A percentile compares a stretch with the other conserved stretches of the same genome.
These are phyloP conservation scores for Diplodus sargus DNA, from an alignment of 2,797 vertebrate genomes.

Conservation along the genomic window DNA sequence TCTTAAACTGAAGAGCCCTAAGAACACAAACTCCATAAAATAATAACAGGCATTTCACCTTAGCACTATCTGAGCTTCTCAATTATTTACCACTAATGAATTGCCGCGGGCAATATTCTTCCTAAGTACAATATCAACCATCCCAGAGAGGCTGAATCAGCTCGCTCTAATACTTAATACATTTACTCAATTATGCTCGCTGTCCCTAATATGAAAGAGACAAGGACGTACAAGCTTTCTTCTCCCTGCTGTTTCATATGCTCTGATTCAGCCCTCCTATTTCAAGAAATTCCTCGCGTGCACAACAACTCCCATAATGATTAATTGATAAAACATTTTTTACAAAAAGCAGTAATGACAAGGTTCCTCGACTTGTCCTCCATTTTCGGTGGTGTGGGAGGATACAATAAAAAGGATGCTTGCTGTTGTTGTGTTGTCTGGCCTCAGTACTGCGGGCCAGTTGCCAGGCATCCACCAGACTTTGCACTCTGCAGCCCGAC, in stretches of 20 bases:
- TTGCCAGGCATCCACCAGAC: slow-evolving; percentile 46
- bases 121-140: slow-evolving; percentile 79
- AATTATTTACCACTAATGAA: slow-evolving; percentile 87
- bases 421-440: slow-evolving; percentile 33
- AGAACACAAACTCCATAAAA: slow-evolving; percentile 84
- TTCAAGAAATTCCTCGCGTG: slow-evolving; percentile 26
- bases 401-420: slow-evolving; percentile 44
- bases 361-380: slow-evolving; percentile 29
- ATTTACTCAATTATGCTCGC: slow-evolving; percentile 78
- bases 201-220: slow-evolving; percentile 66
- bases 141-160: slow-evolving; percentile 78
- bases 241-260: slow-evolving; percentile 28
- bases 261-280: slow-evolving; percentile 35
- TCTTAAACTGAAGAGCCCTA: slow-evolving; percentile 81
- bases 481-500: slow-evolving; percentile 38
- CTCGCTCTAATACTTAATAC: slow-evolving; percentile 80
- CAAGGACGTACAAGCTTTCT: slow-evolving; percentile 40
- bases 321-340: slow-evolving; percentile 47
- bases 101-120: slow-evolving; percentile 75
- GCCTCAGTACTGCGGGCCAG: slow-evolving; percentile 31
- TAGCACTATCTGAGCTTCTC: slow-evolving; percentile 75
- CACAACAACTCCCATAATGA: slow-evolving; percentile 16
- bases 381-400: slow-evolving; percentile 40
- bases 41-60: slow-evolving; percentile 85
- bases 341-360: slow-evolving; percentile 21